A percentile compares a stretch with the other conserved stretches of the same genome.
phyloP scores from a whole-genome alignment of 2,797 vertebrate genomes.

The Rhinogobio ventralis region DNA sequence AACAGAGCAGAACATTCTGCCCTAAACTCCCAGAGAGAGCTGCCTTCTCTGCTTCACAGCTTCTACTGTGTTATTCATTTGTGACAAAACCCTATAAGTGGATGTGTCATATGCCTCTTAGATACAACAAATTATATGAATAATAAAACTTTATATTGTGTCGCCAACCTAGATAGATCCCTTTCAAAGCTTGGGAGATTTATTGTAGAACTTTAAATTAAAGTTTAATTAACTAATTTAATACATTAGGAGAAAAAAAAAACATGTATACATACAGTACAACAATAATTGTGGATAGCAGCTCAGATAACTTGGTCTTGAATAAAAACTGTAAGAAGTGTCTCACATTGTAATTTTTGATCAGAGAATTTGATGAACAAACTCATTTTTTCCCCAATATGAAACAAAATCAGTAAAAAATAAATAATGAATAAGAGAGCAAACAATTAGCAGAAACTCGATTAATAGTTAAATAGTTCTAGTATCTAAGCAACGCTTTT shows the following conservation, averaged over 20 bases:
- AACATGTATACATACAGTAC: background rate
- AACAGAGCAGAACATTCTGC: conserved; percentile 60
- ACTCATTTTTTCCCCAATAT: background rate
- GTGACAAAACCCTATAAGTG: background rate
- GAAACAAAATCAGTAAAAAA: background rate
- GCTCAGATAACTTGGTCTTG: background rate
- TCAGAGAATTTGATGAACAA: background rate
- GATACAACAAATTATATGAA: background rate
- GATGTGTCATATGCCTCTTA: background rate
- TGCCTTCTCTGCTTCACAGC: background rate
- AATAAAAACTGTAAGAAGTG: background rate
- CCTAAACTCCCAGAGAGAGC: conserved; percentile 61
- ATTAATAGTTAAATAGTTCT: conserved; percentile 59
- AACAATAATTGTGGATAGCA: background rate
- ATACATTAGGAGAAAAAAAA: background rate
- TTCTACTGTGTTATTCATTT: background rate
- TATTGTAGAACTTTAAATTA: background rate
- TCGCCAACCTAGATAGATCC: background rate
- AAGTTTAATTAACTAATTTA: background rate
- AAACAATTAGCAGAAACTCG: background rate
- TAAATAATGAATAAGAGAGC: background rate
- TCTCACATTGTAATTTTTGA: background rate
- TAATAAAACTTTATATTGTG: background rate
- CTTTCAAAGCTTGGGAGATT: background rate
- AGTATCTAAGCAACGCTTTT: conserved; percentile 48